Conservation (phyloP, 2,797 vertebrate genomes). For the Meda fulgida region DNA sequence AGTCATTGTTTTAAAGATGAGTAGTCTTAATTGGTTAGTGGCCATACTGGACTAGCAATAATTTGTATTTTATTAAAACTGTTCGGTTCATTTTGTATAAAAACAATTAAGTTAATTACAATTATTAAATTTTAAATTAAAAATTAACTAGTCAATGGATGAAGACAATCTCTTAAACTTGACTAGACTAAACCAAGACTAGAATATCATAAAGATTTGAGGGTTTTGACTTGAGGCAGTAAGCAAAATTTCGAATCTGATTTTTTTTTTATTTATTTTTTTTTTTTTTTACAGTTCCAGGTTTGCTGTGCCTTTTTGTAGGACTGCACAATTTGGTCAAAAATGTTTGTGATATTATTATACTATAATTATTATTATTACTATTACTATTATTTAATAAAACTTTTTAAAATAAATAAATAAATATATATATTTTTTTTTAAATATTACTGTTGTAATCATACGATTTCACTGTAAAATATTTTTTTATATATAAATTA, state of each 20-base stretch:
- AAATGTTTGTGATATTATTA: too few species aligned
- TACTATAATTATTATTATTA: not conserved
- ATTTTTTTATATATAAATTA: not conserved
- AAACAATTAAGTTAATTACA: not conserved
- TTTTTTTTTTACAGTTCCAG: too few species aligned
- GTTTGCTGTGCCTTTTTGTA: too few species aligned
- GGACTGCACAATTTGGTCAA: too few species aligned
- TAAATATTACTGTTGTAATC: not conserved
- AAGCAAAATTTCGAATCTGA: too few species aligned
- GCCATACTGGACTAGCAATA: not conserved
- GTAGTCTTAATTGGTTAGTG: constrained; percentile 12
- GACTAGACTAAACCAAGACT: too few species aligned
- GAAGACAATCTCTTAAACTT: not conserved
- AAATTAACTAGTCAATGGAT: too few species aligned
- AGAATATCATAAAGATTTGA: not conserved
- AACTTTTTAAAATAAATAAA: not conserved
- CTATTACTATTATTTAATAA: not conserved
- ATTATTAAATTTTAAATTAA: too few species aligned
- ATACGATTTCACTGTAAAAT: not conserved
- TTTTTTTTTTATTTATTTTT: too few species aligned
- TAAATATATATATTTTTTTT: too few species aligned
- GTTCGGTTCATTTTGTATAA: not conserved
- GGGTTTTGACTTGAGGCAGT: too few species aligned
- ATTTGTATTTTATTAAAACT: not conserved
- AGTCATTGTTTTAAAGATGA: not conserved